These are phyloP conservation scores for Tridacna gigas DNA, from an alignment of 2,888 invertebrate species.

Conservation along the genomic window DNA sequence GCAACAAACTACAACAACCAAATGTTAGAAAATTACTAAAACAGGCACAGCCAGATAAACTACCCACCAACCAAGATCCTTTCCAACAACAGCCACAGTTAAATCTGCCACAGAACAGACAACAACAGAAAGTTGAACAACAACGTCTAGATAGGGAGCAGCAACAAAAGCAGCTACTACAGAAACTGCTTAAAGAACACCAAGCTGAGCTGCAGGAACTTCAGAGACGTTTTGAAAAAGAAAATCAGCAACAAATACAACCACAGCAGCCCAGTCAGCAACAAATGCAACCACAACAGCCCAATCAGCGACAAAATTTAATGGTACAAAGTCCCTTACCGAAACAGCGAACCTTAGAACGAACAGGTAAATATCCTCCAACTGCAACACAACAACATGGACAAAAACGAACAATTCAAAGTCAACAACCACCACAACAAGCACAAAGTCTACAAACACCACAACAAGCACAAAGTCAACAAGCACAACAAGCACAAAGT, in stretches of 20 bases:
- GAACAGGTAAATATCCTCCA: neutral
- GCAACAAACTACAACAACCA: neutral
- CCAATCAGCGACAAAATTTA: neutral
- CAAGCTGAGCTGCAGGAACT: neutral
- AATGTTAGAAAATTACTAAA: neutral
- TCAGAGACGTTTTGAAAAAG: neutral
- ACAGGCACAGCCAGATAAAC: neutral
- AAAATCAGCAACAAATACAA: neutral
- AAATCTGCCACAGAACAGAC: neutral
- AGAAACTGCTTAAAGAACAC: neutral
- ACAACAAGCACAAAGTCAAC: constrained; percentile 6
- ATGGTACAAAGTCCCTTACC: neutral
- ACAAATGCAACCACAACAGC: constrained; percentile 16
- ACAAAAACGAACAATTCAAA: neutral
- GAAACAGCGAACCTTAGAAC: neutral
- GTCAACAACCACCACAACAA: neutral
- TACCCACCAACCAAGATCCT: neutral
- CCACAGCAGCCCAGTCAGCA: constrained; percentile 4
- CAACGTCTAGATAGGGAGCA: neutral
- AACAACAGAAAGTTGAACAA: neutral
- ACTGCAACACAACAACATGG: neutral
- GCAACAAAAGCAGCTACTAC: neutral
- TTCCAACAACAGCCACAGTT: neutral
- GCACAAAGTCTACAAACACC: neutral
- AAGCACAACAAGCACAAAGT: neutral